Percentiles rank a stretch among this genome's conserved stretches.
Conservation (phyloP, 2,797 vertebrate genomes). For the Alca torda region DNA sequence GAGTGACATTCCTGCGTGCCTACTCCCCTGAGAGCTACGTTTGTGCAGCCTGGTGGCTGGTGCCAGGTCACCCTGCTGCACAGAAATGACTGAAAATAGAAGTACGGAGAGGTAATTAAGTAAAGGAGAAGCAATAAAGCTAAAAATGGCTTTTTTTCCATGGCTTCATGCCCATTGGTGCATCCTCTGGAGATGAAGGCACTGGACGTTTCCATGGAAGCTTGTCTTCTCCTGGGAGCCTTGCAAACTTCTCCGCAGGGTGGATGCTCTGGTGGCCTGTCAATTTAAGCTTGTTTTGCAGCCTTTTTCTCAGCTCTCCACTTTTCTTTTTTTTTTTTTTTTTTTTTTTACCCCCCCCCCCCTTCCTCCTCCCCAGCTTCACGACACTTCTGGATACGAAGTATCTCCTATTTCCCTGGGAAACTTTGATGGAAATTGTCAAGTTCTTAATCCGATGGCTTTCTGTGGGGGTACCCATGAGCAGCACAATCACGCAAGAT, state of each 20-base stretch:
- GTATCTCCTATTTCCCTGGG: neutral
- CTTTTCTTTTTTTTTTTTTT: rapidly evolving
- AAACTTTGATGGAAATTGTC: neutral
- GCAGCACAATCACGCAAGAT: neutral
- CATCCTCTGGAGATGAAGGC: neutral
- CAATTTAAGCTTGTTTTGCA: neutral
- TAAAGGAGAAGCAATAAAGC: neutral
- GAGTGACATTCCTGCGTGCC: neutral
- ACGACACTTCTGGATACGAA: rapidly evolving
- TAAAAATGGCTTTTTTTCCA: neutral
- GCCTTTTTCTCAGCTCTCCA: neutral
- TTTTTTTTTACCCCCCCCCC: no score
- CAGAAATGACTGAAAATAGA: neutral
- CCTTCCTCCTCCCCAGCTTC: neutral
- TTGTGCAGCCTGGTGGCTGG: neutral
- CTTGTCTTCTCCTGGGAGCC: neutral
- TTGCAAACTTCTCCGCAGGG: neutral
- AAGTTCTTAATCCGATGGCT: rapidly evolving
- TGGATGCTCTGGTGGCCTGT: neutral
- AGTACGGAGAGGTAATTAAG: neutral
- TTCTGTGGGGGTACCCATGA: neutral
- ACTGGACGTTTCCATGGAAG: neutral
- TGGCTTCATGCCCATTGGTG: neutral
- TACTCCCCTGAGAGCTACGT: rapidly evolving
- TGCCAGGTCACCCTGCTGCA: neutral